Conservation (phyloP, 2,113 vertebrate genomes). For the Dinomys branickii region DNA sequence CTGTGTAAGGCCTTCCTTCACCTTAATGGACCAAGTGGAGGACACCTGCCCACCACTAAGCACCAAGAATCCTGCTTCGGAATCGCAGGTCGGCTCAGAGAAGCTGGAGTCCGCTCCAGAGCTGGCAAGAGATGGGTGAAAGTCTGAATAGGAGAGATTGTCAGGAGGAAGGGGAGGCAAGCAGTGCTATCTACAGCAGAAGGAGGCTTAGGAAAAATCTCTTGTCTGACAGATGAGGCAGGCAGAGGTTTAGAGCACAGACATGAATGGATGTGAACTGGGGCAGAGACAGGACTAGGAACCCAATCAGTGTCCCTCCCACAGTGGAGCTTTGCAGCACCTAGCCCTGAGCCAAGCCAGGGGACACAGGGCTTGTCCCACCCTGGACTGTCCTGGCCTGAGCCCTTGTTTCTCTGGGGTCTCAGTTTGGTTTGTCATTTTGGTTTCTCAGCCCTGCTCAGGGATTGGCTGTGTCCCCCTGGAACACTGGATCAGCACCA, state of each 20-base stretch:
- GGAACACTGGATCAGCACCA: background rate
- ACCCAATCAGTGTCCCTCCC: fast-evolving
- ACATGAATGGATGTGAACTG: fast-evolving
- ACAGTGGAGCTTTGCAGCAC: background rate
- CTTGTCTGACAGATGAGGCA: background rate
- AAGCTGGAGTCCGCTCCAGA: background rate
- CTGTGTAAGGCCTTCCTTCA: background rate
- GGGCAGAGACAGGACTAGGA: background rate
- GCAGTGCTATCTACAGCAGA: fast-evolving
- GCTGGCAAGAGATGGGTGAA: fast-evolving
- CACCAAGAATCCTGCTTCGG: background rate
- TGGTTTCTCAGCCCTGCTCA: background rate
- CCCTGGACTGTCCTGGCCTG: background rate
- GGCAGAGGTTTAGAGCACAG: background rate
- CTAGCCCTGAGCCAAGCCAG: background rate
- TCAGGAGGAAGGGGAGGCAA: background rate
- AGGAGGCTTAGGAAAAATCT: too few relatives aligned
- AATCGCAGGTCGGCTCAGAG: background rate
- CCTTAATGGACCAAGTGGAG: background rate
- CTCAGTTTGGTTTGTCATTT: background rate
- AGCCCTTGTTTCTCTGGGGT: background rate
- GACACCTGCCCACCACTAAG: fast-evolving
- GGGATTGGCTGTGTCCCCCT: background rate
- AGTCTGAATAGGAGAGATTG: background rate
- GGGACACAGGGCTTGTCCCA: background rate